A percentile compares a stretch with the other conserved stretches of the same genome.
These are phyloP conservation scores for Anoplophora glabripennis DNA, from an alignment of 1,140 invertebrate genomes.

Conservation along the genomic window DNA sequence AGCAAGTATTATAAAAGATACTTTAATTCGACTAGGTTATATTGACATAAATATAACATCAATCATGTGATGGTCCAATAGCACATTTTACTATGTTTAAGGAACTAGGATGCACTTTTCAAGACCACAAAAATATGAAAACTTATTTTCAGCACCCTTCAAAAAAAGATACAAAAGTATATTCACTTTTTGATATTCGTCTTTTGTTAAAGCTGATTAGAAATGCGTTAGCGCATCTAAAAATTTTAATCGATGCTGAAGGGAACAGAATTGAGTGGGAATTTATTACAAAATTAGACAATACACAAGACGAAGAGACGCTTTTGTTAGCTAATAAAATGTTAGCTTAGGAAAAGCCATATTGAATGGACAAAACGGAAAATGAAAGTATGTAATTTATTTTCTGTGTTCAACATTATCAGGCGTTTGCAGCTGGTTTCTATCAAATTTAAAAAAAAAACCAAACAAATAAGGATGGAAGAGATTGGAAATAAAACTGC, in stretches of 20 bases:
- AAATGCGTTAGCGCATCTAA: not conserved
- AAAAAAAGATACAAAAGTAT: not conserved
- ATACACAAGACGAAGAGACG: not conserved
- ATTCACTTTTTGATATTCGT: not conserved
- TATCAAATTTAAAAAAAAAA: too few relatives aligned
- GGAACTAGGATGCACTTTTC: not conserved
- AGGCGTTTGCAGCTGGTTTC: too few relatives aligned
- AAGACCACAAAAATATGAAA: not conserved
- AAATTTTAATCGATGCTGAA: not conserved
- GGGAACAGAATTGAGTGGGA: not conserved
- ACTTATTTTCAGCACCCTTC: not conserved
- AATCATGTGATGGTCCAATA: not conserved
- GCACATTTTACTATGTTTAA: constrained; percentile 2
- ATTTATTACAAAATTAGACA: not conserved
- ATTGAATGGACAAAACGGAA: not conserved
- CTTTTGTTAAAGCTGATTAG: constrained; percentile 2
- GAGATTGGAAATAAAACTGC: too few relatives aligned
- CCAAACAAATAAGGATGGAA: too few relatives aligned
- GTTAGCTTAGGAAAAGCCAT: not conserved
- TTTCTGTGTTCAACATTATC: too few relatives aligned
- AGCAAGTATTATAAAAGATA: constrained; percentile 1
- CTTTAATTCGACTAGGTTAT: not conserved
- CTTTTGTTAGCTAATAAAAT: not conserved
- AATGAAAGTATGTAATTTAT: too few relatives aligned
- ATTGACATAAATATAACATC: not conserved